Evolutionary conservation across 2,113 vertebrate species (phyloP).

Genomic region (Cardinalis cardinalis): DNA sequence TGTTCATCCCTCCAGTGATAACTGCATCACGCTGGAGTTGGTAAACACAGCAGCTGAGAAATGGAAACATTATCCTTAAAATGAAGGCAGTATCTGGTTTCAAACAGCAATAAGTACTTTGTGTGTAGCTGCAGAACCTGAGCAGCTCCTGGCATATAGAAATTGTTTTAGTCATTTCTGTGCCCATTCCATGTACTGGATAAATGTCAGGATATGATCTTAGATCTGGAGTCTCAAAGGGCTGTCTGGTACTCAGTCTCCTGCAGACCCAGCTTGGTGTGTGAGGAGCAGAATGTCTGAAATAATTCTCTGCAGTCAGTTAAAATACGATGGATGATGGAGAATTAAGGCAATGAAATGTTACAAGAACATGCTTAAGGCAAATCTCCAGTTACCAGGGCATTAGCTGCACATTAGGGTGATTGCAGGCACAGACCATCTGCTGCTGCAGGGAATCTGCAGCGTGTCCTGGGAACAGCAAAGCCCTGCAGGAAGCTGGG

Average conservation of each 20-base stretch:
- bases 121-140: not conserved
- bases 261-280: not conserved
- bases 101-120: not conserved
- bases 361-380: conserved; percentile 38
- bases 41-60: not conserved
- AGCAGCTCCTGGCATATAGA: not conserved
- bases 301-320: not conserved
- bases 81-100: not conserved
- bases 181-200: not conserved
- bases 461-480: not conserved
- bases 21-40: not conserved
- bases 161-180: not conserved
- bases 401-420: not conserved
- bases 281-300: not conserved
- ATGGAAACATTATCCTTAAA: not conserved
- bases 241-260: not conserved
- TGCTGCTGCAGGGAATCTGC: not conserved
- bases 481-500: not conserved
- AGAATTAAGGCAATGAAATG: conserved; percentile 8
- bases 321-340: not conserved
- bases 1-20: not conserved
- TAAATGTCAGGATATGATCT: not conserved
- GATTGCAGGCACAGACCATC: conserved; percentile 21
- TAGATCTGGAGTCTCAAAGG: not conserved
- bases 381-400: conserved; percentile 21